Conservation (phyloP, 2,888 invertebrate species). For the Eristalinus sepulchralis region DNA sequence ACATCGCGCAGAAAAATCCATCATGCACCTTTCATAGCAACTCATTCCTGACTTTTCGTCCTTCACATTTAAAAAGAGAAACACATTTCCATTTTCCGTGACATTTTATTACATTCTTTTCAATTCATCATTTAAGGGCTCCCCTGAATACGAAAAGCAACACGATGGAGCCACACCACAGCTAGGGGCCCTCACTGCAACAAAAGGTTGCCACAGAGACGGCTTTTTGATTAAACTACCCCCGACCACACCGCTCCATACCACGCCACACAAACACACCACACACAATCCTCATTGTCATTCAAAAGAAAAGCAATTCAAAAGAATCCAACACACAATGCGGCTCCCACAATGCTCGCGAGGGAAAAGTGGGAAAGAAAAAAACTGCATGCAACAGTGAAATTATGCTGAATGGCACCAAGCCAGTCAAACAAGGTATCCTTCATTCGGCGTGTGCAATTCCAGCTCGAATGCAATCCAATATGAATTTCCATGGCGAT, state of each 20-base stretch:
- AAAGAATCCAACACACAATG: not conserved
- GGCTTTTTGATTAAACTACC: not conserved
- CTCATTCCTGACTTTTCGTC: not conserved
- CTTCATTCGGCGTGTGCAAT: not conserved
- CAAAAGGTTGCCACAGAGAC: not conserved
- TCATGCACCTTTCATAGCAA: not conserved
- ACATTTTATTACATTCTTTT: not conserved
- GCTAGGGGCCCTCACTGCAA: not conserved
- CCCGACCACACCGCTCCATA: not conserved
- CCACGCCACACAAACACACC: not conserved
- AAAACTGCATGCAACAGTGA: not conserved
- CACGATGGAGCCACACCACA: not conserved
- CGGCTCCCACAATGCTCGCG: not conserved
- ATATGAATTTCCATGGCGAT: constrained; percentile 47
- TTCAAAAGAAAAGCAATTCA: not conserved
- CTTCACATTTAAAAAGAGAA: not conserved
- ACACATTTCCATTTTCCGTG: not conserved
- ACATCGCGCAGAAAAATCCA: not conserved
- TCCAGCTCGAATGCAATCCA: not conserved
- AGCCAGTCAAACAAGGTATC: not conserved
- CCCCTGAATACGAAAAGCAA: not conserved
- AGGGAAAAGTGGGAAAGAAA: not conserved
- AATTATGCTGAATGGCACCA: not conserved
- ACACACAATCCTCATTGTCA: not conserved
- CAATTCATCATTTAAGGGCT: not conserved